Evolutionary conservation across 2,797 vertebrate genomes (phyloP).

Genomic region (Spea hammondii): DNA sequence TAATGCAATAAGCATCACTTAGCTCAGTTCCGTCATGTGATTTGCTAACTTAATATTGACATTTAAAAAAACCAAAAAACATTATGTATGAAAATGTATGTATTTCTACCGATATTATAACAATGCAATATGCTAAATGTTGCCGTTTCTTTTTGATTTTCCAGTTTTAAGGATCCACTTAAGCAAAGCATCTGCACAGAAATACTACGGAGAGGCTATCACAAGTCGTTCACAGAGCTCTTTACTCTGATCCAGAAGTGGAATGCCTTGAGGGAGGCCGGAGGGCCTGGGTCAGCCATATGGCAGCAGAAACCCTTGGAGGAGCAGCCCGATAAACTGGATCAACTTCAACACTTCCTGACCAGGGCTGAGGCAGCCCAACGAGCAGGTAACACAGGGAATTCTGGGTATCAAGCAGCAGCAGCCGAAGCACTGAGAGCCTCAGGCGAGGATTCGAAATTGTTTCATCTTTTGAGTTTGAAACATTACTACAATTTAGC

Average conservation of each 20-base stretch:
- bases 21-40: no score
- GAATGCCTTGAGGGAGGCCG: constrained; percentile 79
- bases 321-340: constrained; percentile 84
- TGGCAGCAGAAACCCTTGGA: constrained; percentile 86
- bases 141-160: constrained; percentile 53
- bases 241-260: constrained; percentile 78
- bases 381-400: constrained; percentile 72
- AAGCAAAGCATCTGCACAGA: constrained; percentile 85
- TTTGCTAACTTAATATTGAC: no score
- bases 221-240: constrained; percentile 75
- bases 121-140: constrained; percentile 8
- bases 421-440: constrained; percentile 61
- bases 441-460: constrained; percentile 70
- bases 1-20: no score
- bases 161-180: constrained; percentile 78
- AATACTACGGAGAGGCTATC: constrained; percentile 74
- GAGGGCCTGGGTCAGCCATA: constrained; percentile 87
- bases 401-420: constrained; percentile 62
- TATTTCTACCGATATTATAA: no score
- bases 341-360: constrained; percentile 81
- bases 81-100: no score
- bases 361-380: constrained; percentile 76
- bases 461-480: constrained; percentile 71
- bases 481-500: constrained; percentile 67
- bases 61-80: no score